Conservation (phyloP, 2,797 vertebrate genomes). For the Alca torda region DNA sequence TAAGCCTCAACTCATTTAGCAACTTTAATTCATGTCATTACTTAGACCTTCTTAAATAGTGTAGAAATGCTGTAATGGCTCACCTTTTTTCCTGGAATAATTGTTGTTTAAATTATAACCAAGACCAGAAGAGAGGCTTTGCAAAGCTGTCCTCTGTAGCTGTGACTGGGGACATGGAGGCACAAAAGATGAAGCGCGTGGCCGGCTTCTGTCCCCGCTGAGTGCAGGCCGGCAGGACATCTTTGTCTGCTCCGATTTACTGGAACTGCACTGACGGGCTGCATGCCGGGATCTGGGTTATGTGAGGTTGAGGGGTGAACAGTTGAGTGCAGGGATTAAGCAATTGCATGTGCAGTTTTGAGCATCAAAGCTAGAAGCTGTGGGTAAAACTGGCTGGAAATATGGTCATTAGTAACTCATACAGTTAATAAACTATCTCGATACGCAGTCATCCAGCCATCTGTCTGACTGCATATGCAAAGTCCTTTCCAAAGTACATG, state of each 20-base stretch:
- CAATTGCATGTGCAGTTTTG: not conserved
- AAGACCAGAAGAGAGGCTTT: not conserved
- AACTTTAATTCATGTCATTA: not conserved
- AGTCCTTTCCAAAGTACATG: not conserved
- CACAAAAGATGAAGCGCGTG: not conserved
- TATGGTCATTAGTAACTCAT: not conserved
- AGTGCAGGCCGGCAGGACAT: rapidly evolving
- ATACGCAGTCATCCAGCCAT: not conserved
- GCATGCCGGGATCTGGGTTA: not conserved
- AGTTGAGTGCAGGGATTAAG: not conserved
- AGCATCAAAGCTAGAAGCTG: not conserved
- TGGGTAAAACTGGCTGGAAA: not conserved
- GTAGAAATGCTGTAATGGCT: not conserved
- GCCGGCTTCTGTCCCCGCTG: not conserved
- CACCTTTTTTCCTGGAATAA: not conserved
- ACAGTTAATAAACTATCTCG: not conserved
- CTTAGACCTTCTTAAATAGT: not conserved
- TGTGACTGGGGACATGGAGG: not conserved
- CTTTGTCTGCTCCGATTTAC: not conserved
- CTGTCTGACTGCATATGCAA: not conserved
- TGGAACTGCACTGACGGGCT: not conserved
- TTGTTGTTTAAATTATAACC: not conserved
- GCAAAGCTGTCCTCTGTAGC: not conserved
- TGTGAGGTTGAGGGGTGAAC: not conserved
- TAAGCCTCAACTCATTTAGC: not conserved